These are phyloP conservation scores for Maconellicoccus hirsutus DNA, from an alignment of 1,140 invertebrate genomes.

Conservation along the genomic window DNA sequence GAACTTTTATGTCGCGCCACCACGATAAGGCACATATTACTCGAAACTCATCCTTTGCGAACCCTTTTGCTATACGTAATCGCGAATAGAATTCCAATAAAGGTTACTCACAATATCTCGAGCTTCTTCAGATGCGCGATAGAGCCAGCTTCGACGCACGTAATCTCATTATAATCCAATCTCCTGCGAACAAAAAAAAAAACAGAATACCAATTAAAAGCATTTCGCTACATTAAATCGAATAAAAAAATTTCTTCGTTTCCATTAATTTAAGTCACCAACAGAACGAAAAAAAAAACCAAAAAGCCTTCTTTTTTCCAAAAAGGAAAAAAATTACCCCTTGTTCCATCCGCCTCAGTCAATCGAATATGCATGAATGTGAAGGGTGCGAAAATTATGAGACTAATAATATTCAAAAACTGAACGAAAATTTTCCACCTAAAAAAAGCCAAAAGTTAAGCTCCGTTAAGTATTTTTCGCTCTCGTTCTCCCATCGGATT, in stretches of 20 bases:
- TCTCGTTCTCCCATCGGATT: neutral
- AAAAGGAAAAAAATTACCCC: neutral
- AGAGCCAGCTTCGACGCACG: constrained; percentile 80
- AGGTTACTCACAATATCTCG: constrained; percentile 70
- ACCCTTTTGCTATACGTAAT: no score
- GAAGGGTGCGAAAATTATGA: constrained; percentile 5
- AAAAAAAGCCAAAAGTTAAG: neutral
- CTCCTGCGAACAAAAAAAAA: constrained; percentile 47
- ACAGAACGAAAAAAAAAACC: neutral
- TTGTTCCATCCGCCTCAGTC: neutral
- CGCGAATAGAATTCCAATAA: neutral
- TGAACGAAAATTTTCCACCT: neutral
- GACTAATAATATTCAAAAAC: neutral
- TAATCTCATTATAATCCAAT: constrained; percentile 86
- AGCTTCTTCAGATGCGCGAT: constrained; percentile 69
- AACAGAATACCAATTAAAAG: constrained; percentile 10
- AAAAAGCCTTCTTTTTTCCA: no score
- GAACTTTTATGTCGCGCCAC: no score
- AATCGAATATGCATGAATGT: constrained; percentile 9
- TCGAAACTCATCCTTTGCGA: no score
- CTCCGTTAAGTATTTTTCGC: constrained; percentile 4
- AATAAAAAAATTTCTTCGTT: neutral
- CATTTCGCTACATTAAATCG: neutral
- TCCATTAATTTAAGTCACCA: neutral
- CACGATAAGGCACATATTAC: no score